A percentile compares a stretch with the other conserved stretches of the same genome.
Conservation (phyloP, 2,113 vertebrate species). For the Osmerus eperlanus region DNA sequence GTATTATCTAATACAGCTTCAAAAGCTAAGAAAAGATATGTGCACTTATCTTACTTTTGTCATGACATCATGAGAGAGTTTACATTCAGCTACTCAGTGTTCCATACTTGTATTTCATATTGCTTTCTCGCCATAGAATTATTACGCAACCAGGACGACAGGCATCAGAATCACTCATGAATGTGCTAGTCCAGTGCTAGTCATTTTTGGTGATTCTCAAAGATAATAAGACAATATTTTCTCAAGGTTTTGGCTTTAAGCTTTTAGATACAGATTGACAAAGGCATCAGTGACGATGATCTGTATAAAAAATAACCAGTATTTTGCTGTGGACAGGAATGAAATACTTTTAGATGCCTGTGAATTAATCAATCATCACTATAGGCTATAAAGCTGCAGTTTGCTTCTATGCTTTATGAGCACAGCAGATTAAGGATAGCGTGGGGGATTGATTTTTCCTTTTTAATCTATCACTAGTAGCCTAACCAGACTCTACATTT, state of each 20-base stretch:
- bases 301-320: not conserved
- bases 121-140: slow-evolving; percentile 9
- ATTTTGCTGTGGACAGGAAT: not conserved
- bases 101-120: too few species aligned
- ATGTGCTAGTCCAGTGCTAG: slow-evolving; percentile 20
- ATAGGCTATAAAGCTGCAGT: slow-evolving; percentile 10
- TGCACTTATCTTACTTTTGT: too few species aligned
- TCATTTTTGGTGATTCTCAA: slow-evolving; percentile 19
- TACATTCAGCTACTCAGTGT: too few species aligned
- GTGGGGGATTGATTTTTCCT: slow-evolving; percentile 18
- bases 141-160: slow-evolving; percentile 42
- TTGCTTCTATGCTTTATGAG: slow-evolving; percentile 1
- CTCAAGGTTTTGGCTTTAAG: slow-evolving; percentile 58
- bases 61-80: not conserved
- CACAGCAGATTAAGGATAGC: slow-evolving; percentile 32
- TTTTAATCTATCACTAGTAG: slow-evolving; percentile 22
- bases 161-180: slow-evolving; percentile 16
- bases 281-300: slow-evolving; percentile 37
- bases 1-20: too few species aligned
- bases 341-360: slow-evolving; percentile 34
- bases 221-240: slow-evolving; percentile 53
- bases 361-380: slow-evolving; percentile 17
- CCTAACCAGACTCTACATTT: too few species aligned
- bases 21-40: too few species aligned
- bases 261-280: slow-evolving; percentile 38